Evolutionary conservation across 2,113 vertebrate species (phyloP), one percentile per base, ranked within the genome.

Genomic region (Polypterus bichir): DNA sequence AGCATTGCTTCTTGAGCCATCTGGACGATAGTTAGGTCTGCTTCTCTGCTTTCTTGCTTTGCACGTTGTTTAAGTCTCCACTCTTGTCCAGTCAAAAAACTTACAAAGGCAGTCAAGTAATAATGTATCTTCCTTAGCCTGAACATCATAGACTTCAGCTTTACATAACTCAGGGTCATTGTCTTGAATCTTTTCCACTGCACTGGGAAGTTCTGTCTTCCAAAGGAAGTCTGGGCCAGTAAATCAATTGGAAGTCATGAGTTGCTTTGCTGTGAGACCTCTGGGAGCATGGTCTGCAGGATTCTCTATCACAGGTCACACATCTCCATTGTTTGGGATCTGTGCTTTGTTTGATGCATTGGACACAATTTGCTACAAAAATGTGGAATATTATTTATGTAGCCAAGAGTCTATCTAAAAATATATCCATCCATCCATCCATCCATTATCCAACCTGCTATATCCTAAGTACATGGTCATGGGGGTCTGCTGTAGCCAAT

Each of bases 151-250:
- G 9, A 71, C 62, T 3, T 51, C 27, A 9, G 10, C 57, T 10
- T 66, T 62, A 5, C 10, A 1, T 7, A 73, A 57, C 27, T 66
- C 59, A 58, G 66, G 62, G 44, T 73, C 64, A 65, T 48, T 46
- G 6, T 3, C 47, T 53, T 6, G 2, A 7, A 70, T 54, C 3
- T 68, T 62, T 73, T 49, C 63, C 60, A 72, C 54, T 67, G 27
- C 53, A 7, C 48, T 59, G 4, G 65, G 65, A 9, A 73, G 52
- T 45, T 71, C 27, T 1, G 56, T 51, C 45, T 57, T 44, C 67
- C 67, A 69, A 5, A 73, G 66, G 52, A 73, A 64, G 1, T 59
- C 5, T 67, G 66, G 66, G 66, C 27, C 27, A 27, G 55, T 59
- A 27, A 48, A 64, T 4, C 4, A 57, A 6, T 64, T 59, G 4